phyloP scores from a whole-genome alignment of 2,797 vertebrate genomes.

The Meda fulgida region DNA sequence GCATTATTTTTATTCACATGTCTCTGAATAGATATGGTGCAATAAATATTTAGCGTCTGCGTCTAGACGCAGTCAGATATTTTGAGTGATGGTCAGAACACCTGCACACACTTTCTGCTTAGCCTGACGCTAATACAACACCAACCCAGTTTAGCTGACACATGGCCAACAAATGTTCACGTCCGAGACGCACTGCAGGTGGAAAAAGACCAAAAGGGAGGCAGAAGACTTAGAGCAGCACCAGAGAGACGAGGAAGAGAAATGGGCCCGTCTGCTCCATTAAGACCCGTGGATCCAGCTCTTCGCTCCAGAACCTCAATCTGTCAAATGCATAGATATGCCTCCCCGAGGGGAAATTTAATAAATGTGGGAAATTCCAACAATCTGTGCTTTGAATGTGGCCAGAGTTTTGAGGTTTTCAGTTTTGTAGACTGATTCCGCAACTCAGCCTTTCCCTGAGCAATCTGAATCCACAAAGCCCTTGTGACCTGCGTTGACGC shows the following conservation, averaged over 20 bases:
- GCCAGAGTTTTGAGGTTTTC: conserved; percentile 53
- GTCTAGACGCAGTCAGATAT: conserved; percentile 51
- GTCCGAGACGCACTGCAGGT: background rate
- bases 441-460: conserved; percentile 39
- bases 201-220: conserved; percentile 20
- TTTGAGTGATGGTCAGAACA: conserved; percentile 76
- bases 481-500: conserved; percentile 68
- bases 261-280: conserved; percentile 49
- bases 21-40: conserved; percentile 63
- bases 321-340: conserved; percentile 27
- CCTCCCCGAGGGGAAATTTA: conserved; percentile 35
- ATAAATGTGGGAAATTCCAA: conserved; percentile 56
- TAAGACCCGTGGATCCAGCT: conserved; percentile 56
- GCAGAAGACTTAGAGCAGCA: conserved; percentile 6
- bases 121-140: conserved; percentile 34
- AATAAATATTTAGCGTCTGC: conserved; percentile 46
- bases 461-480: conserved; percentile 60
- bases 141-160: conserved; percentile 52
- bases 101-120: conserved; percentile 75
- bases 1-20: conserved; percentile 48
- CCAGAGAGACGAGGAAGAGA: background rate
- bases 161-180: conserved; percentile 55
- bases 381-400: conserved; percentile 43
- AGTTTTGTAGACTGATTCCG: conserved; percentile 36
- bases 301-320: conserved; percentile 23